Evolutionary conservation across 2,797 vertebrate genomes (phyloP), one percentile per base, ranked within the genome.

Genomic region (Propithecus deckenii): DNA sequence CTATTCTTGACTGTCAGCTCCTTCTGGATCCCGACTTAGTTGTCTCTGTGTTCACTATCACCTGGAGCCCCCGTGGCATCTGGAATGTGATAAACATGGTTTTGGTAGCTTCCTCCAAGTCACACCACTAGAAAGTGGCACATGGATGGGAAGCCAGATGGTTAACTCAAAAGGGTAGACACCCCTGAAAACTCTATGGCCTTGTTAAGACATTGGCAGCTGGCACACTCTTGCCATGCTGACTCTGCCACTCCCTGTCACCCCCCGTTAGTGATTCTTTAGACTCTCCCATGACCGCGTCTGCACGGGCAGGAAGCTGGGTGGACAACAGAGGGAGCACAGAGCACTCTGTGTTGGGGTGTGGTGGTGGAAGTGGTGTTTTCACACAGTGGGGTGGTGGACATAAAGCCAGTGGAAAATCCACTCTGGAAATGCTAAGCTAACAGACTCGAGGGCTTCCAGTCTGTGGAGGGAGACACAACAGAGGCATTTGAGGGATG

Each of bases 331-430:
- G 7, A 50, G 11, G 1, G 52, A 55, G 65, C 52, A 69, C 3
- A 63, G 18, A 72, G 55, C 11, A 14, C 38, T 63, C 22, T 9
- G 38, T 14, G 6, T 20, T 3, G 41, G 32, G 43, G 43, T 38
- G 41, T 17, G 65, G 38, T 23, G 12, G 35, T 0, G 18, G 25
- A 12, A 61, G 38, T 12, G 4, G 22, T 3, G 7, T 23, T 43
- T 23, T n/a, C 32, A 90, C 95, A 88, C 18, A 15, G 23, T 43
- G 48, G 10, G 10, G 14, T 14, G 22, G 72, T 72, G 20, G 78
- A 94, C 89, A 94, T 65, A 50, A 84, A 46, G 72, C 48, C 61
- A 55, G 2, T 20, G 89, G 50, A 91, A 96, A 97, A 71, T 63
- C 46, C 18, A 17, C 38, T 55, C 90, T 87, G 90, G 38, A 78